These are phyloP conservation scores for Rhagoletis pomonella DNA, from an alignment of 1,140 invertebrate species.

Conservation along the genomic window DNA sequence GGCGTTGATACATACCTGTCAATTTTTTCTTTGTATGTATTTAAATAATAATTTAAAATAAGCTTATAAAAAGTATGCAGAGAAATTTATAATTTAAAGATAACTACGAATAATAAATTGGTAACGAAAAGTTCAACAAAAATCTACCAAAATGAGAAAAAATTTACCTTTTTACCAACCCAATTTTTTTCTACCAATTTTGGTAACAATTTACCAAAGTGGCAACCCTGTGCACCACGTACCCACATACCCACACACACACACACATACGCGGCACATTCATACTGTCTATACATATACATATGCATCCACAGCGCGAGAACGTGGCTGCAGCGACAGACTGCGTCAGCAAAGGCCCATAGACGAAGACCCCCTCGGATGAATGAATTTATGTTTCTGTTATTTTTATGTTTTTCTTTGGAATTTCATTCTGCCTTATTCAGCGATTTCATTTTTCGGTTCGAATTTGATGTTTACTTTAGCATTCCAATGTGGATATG, in stretches of 20 bases:
- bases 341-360: slow-evolving; percentile 12
- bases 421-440: slow-evolving; percentile 61
- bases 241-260: neutral
- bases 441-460: slow-evolving; percentile 52
- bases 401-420: slow-evolving; percentile 65
- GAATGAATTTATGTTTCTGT: slow-evolving; percentile 67
- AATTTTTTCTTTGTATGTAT: too few relatives aligned
- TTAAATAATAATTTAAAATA: too few relatives aligned
- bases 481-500: slow-evolving; percentile 55
- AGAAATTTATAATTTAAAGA: too few relatives aligned
- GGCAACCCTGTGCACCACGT: neutral
- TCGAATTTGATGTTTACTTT: slow-evolving; percentile 55
- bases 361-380: slow-evolving; percentile 52
- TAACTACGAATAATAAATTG: too few relatives aligned
- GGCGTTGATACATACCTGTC: too few relatives aligned
- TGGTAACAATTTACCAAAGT: too few relatives aligned
- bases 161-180: too few relatives aligned
- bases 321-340: neutral
- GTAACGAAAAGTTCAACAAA: too few relatives aligned
- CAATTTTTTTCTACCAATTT: too few relatives aligned
- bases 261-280: neutral
- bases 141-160: too few relatives aligned
- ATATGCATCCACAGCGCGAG: neutral
- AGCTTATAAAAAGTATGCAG: too few relatives aligned
- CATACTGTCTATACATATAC: neutral